phyloP scores from a whole-genome alignment of 2,888 invertebrate species.

The Onthophagus sagittarius region DNA sequence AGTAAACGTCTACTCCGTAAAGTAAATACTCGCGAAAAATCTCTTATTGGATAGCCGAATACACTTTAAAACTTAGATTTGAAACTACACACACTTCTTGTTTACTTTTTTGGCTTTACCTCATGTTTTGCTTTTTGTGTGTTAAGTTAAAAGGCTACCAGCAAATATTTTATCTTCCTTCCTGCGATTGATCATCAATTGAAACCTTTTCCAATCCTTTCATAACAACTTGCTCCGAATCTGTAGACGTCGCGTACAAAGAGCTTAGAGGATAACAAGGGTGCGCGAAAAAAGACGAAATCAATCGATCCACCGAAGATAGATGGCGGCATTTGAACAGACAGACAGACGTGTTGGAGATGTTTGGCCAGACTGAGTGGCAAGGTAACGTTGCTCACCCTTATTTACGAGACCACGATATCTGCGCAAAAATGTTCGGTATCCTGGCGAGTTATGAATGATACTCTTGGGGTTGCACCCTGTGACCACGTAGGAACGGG shows the following conservation, averaged over 20 bases:
- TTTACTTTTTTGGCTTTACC: too few relatives aligned
- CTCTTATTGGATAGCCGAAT: background rate
- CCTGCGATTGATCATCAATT: background rate
- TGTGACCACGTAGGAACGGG: background rate
- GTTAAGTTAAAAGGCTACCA: background rate
- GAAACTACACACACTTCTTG: too few relatives aligned
- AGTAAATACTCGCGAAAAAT: background rate
- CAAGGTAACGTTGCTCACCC: conserved; percentile 21
- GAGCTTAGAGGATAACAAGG: conserved; percentile 13
- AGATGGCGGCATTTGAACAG: conserved; percentile 25
- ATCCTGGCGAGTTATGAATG: conserved; percentile 43
- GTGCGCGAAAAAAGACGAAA: conserved; percentile 8
- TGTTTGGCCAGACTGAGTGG: conserved; percentile 36
- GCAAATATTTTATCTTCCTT: background rate
- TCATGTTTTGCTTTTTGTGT: too few relatives aligned
- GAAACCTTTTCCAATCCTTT: background rate
- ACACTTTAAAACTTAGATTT: too few relatives aligned
- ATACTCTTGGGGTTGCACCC: conserved; percentile 35
- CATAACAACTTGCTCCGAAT: background rate
- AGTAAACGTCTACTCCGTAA: background rate
- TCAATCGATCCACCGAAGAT: conserved; percentile 21
- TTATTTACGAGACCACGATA: conserved; percentile 42
- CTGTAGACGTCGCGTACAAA: conserved; percentile 3
- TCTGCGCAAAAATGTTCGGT: conserved; percentile 27
- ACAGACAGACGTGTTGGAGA: conserved; percentile 42